phyloP scores from a whole-genome alignment of 2,797 vertebrate genomes.

The Ispidina lecontei region DNA sequence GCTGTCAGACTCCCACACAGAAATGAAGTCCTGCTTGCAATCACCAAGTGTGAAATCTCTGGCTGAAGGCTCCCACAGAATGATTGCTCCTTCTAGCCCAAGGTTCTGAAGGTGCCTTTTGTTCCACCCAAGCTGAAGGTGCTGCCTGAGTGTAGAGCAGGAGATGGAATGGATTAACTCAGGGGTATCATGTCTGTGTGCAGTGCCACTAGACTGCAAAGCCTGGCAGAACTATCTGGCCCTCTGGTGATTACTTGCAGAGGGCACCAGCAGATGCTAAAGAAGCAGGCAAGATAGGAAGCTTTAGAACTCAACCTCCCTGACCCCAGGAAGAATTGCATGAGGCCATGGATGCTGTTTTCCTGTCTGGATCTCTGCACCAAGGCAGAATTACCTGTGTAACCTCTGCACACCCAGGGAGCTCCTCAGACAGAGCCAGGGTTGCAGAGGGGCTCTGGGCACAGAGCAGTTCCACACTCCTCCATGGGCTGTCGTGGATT shows the following conservation, averaged over 20 bases:
- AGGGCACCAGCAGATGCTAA: not conserved
- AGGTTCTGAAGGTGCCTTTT: not conserved
- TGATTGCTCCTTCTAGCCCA: not conserved
- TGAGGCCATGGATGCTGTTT: not conserved
- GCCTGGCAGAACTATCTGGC: not conserved
- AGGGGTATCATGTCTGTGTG: not conserved
- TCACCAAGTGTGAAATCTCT: not conserved
- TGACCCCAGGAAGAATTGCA: conserved; percentile 19
- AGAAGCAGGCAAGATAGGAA: not conserved
- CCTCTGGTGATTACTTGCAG: conserved; percentile 23
- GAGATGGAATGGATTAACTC: not conserved
- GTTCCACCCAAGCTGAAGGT: not conserved
- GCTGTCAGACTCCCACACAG: not conserved
- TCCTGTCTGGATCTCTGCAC: not conserved
- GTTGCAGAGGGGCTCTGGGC: not conserved
- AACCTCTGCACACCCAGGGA: not conserved
- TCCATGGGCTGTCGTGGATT: not conserved
- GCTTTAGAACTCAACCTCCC: not conserved
- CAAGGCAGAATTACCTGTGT: not conserved
- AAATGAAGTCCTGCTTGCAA: rapidly evolving
- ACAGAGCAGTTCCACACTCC: not conserved
- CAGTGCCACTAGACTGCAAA: not conserved
- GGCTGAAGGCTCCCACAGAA: not conserved
- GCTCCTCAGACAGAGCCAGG: not conserved
- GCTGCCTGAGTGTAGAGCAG: not conserved